These are phyloP conservation scores for Zaprionus taronus DNA, from an alignment of 1,140 invertebrate species.

Conservation along the genomic window DNA sequence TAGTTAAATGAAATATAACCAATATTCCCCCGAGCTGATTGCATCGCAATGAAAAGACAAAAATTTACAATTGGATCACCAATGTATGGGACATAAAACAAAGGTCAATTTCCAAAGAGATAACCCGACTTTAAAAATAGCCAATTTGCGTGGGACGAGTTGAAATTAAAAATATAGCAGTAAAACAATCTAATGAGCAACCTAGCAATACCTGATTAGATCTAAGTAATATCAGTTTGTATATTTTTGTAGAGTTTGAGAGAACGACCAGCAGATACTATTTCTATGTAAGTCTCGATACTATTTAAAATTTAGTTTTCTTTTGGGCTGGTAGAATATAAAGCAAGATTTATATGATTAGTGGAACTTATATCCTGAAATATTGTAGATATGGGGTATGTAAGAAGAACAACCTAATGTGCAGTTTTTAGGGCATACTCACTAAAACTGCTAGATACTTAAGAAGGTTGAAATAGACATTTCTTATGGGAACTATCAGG, in stretches of 20 bases:
- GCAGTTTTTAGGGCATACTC: no score
- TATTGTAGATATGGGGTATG: no score
- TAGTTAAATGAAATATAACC: conserved; percentile 30
- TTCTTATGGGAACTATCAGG: not conserved
- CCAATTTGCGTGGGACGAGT: not conserved
- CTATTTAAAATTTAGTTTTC: not conserved
- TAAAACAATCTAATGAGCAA: conserved; percentile 12
- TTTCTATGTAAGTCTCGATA: not conserved
- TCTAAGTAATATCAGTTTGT: not conserved
- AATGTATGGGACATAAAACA: not conserved
- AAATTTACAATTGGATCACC: not conserved
- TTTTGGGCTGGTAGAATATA: not conserved
- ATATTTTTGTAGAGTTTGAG: not conserved
- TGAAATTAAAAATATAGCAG: conserved; percentile 4
- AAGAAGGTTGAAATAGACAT: no score
- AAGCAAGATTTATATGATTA: not conserved
- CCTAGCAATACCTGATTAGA: conserved; percentile 21
- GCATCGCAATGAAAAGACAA: not conserved
- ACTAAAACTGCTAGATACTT: no score
- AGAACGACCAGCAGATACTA: conserved; percentile 1
- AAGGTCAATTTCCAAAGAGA: not conserved
- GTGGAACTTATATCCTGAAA: no score
- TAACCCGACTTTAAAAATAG: conserved; percentile 8
- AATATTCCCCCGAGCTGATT: conserved; percentile 5
- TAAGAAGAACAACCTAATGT: no score